Percentiles rank a stretch among this genome's conserved stretches.
Evolutionary conservation across 2,113 vertebrate species (phyloP).

Genomic region (Rhabdomys dilectus): DNA sequence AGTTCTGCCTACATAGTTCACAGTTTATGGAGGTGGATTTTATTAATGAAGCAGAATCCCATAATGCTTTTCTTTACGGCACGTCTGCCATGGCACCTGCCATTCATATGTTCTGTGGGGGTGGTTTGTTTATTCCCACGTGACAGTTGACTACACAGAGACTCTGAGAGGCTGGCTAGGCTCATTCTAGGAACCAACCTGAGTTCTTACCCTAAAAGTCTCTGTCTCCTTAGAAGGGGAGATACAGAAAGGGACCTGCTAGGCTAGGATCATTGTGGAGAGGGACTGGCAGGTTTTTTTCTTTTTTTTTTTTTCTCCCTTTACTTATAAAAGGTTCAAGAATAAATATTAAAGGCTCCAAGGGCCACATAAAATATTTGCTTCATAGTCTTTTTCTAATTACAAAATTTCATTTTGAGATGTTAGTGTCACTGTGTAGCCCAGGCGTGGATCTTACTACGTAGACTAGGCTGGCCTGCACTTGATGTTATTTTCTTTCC

Average conservation of each 20-base stretch:
- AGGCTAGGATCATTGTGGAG: neutral
- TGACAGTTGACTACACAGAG: conserved; percentile 38
- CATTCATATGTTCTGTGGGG: neutral
- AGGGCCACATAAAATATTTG: neutral
- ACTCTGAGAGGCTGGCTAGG: neutral
- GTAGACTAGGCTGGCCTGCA: neutral
- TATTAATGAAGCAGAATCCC: neutral
- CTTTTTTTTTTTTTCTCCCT: neutral
- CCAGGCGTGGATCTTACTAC: neutral
- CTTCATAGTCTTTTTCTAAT: conserved; percentile 20
- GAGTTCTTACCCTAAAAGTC: neutral
- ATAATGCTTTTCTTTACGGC: conserved; percentile 35
- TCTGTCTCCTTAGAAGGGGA: neutral
- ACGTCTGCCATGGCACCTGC: neutral
- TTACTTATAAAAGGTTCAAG: conserved; percentile 4
- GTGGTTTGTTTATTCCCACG: conserved; percentile 40
- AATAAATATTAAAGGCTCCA: conserved; percentile 32
- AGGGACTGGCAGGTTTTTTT: neutral
- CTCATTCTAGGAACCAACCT: neutral
- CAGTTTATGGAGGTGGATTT: conserved; percentile 35
- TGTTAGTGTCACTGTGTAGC: neutral
- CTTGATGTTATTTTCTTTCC: neutral
- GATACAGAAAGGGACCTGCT: neutral
- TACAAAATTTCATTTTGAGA: neutral
- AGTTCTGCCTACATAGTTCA: conserved; percentile 43